Evolutionary conservation across 2,888 invertebrate species (phyloP), one percentile per base, ranked within the genome.

Genomic region (Lingula anatina): DNA sequence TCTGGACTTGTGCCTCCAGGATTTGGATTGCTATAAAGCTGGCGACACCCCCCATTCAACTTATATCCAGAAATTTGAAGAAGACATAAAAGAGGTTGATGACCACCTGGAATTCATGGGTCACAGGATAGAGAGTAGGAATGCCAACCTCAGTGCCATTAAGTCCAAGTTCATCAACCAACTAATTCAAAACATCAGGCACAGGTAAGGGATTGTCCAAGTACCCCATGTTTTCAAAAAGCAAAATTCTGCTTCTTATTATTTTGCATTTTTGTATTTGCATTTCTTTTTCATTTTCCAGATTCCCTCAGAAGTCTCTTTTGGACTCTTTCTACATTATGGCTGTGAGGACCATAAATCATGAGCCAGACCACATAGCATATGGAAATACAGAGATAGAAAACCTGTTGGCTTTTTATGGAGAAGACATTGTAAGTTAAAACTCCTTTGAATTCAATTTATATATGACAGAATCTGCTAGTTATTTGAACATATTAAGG

Each of bases 221-320:
- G n/a, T n/a, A n/a, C n/a, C n/a, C n/a, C n/a, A n/a, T n/a, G n/a
- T n/a, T n/a, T n/a, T n/a, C n/a, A n/a, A n/a, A n/a, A n/a, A n/a
- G n/a, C n/a, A n/a, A n/a, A n/a, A n/a, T n/a, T n/a, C n/a, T n/a
- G n/a, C n/a, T n/a, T n/a, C n/a, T n/a, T n/a, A n/a, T n/a, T n/a
- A n/a, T n/a, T n/a, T n/a, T n/a, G n/a, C n/a, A n/a, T n/a, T n/a
- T n/a, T n/a, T n/a, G n/a, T n/a, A n/a, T n/a, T n/a, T n/a, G n/a
- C n/a, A n/a, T n/a, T n/a, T n/a, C n/a, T n/a, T n/a, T n/a, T 21
- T 12, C 26, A 24, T 42, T 43, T 44, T 31, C 28, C 42, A 50
- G 46, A 27, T 50, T 50, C 24, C 46, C 50, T 27, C 37, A 46
- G 38, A 46, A 50, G 47, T 23, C 25, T 20, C 43, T 46, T 26